phyloP scores from a whole-genome alignment of 2,113 vertebrate species.

The Natator depressus region DNA sequence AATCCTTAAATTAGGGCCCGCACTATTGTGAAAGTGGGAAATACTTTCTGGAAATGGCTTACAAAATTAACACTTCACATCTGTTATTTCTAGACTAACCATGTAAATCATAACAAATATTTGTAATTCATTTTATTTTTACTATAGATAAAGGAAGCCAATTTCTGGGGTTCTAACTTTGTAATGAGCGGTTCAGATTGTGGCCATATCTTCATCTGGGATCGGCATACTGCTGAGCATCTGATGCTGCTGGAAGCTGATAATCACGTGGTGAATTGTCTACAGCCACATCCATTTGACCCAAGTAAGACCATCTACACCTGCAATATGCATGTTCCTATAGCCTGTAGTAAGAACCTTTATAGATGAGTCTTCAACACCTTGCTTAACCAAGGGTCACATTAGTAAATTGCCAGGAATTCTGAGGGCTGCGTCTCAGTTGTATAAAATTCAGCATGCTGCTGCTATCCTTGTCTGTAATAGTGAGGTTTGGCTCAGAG shows the following conservation, averaged over 20 bases:
- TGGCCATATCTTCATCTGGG: constrained; percentile 99
- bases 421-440: neutral
- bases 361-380: neutral
- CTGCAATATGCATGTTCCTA: neutral
- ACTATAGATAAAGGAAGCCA: constrained; percentile 95
- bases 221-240: constrained; percentile 94
- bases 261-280: constrained; percentile 98
- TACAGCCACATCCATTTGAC: constrained; percentile 97
- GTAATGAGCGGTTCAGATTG: constrained; percentile 99
- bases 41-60: neutral
- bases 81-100: neutral
- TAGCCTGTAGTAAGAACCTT: neutral
- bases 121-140: neutral
- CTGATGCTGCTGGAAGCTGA: constrained; percentile 98
- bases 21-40: rapidly evolving
- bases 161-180: constrained; percentile 98
- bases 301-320: constrained; percentile 86
- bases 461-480: constrained; percentile 2
- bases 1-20: neutral
- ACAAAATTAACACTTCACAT: neutral
- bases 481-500: neutral
- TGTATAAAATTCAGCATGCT: neutral
- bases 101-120: neutral
- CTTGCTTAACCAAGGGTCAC: neutral
- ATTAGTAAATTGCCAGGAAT: neutral